These are phyloP conservation scores for Propithecus deckenii DNA, from an alignment of 2,797 vertebrate species.

Conservation along the genomic window DNA sequence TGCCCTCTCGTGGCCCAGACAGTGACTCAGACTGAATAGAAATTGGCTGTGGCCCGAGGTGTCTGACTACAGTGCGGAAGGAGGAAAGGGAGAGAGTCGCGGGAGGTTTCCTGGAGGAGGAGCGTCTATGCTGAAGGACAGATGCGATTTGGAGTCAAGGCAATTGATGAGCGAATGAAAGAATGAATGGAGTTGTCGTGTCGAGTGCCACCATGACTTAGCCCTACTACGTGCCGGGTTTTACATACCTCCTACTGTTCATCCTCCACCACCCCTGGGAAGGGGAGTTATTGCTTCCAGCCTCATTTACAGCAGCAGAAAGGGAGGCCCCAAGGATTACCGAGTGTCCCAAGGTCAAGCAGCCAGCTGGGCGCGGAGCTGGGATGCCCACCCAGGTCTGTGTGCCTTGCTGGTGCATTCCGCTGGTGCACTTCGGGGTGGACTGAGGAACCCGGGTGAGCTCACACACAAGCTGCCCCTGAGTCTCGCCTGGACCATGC, in stretches of 20 bases:
- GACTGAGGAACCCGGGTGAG: neutral
- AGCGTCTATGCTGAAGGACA: neutral
- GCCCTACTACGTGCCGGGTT: neutral
- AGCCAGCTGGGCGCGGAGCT: neutral
- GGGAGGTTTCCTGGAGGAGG: neutral
- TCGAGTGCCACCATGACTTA: neutral
- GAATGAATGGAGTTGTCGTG: neutral
- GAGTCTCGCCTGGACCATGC: neutral
- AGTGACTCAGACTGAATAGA: neutral
- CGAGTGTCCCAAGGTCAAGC: neutral
- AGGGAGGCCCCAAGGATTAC: neutral
- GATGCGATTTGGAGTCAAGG: neutral
- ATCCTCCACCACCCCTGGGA: neutral
- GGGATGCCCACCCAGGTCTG: neutral
- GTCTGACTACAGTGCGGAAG: neutral
- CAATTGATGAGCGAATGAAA: neutral
- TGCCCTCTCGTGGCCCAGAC: neutral
- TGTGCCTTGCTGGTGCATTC: neutral
- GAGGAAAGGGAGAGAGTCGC: neutral
- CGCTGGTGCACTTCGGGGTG: neutral
- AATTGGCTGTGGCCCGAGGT: neutral
- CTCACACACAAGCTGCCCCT: too few relatives aligned
- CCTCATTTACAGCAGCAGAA: neutral
- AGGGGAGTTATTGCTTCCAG: neutral
- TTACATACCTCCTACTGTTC: neutral